Evolutionary conservation across 2,113 vertebrate genomes (phyloP).

Genomic region (Sarotherodon lohbergeri): DNA sequence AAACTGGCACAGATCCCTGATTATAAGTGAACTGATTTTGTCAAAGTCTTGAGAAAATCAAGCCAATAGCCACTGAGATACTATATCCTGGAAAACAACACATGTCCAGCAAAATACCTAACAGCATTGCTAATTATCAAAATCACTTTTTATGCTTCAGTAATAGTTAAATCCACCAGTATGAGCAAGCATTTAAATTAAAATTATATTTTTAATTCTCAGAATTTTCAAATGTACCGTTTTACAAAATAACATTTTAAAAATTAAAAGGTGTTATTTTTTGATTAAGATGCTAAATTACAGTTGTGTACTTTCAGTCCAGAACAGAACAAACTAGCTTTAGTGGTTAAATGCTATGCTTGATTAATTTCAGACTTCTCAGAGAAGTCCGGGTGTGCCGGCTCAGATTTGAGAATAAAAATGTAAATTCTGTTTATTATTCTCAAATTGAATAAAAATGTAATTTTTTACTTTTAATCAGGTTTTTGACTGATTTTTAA

Average conservation of each 20-base stretch:
- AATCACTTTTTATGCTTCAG: background rate
- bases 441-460: background rate
- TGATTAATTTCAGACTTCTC: background rate
- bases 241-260: background rate
- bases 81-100: background rate
- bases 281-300: background rate
- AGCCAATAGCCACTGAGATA: background rate
- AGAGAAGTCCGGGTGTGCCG: background rate
- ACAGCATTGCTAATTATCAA: background rate
- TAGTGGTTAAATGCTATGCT: background rate
- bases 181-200: background rate
- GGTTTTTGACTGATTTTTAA: background rate
- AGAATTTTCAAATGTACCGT: background rate
- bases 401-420: background rate
- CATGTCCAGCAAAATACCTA: background rate
- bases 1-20: background rate
- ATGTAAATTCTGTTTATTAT: background rate
- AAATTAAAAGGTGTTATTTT: background rate
- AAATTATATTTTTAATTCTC: background rate
- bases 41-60: background rate
- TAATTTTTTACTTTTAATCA: background rate
- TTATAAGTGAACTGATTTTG: background rate
- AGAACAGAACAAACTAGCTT: background rate
- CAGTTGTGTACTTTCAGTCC: background rate
- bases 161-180: background rate